Base-by-base conservation (phyloP, 2,113 vertebrate genomes). In the Emydocephalus ijimae region DNA sequence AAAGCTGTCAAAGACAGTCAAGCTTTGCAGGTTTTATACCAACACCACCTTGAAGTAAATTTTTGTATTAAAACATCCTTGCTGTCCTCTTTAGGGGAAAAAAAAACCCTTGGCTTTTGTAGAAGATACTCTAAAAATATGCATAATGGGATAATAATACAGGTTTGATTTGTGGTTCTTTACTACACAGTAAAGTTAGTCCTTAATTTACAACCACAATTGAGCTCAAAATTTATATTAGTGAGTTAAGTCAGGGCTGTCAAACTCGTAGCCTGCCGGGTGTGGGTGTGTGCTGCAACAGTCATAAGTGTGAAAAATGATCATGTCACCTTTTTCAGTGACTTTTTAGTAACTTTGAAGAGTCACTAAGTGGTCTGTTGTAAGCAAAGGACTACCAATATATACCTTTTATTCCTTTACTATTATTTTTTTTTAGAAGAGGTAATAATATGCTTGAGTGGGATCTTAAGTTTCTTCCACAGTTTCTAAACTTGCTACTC, bases 1-100 rank as follows among this genome's bases (percentile, higher is more conserved):
- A 34, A 61, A 59, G 85, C 45, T 61, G 3, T 87, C 74, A 90
- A 90, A 90, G 9, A 34, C 15, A 61, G 81, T 43, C 48, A 0
- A 89, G 74, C 89, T 90, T 43, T 88, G 24, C 54, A 91, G 39
- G 39, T 29, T 88, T 92, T 39, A 43, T 24, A 54, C 11, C 39
- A 50, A 87, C 48, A 87, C 24, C 57, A 59, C 43, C 89, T 85
- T 87, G 61, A 50, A 87, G n/a, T 57, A 64, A 52, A 86, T n/a
- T 1, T 7, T 89, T 0, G 29, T 0, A 0, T 61, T 55, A 61
- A 89, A 43, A 89, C 81, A 86, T 54, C 48, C 29, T 43, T 39
- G n/a, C 18, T 87, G 59, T 93, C 55, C 20, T 90, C 91, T 20
- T 56, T 56, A 57, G 93, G 29, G 45, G 5, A 9, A 54, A 20